phyloP scores from a whole-genome alignment of 2,888 invertebrate genomes.

The Rosalia funebris region DNA sequence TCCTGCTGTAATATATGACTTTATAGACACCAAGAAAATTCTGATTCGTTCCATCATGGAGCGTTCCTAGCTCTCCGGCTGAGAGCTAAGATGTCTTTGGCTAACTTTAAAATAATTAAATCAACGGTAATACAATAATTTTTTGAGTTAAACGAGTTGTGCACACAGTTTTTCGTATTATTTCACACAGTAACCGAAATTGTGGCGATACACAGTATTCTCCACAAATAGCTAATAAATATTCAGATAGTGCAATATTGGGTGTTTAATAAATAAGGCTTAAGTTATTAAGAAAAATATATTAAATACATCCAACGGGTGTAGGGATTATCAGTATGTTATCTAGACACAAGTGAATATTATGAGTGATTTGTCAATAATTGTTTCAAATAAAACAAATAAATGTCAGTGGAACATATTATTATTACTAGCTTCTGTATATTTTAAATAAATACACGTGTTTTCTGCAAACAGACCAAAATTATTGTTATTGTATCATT shows the following conservation, averaged over 20 bases:
- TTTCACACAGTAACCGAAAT: too few species aligned
- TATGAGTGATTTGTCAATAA: conserved; percentile 65
- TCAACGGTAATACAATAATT: too few species aligned
- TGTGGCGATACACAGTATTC: too few species aligned
- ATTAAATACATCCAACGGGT: conserved; percentile 37
- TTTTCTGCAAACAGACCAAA: conserved; percentile 43
- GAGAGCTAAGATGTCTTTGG: too few species aligned
- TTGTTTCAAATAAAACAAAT: conserved; percentile 62
- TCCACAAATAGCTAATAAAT: too few species aligned
- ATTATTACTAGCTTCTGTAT: conserved; percentile 48
- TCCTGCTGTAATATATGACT: too few species aligned
- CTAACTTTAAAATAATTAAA: too few species aligned
- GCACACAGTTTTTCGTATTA: too few species aligned
- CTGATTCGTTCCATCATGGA: too few species aligned
- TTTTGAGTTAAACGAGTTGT: too few species aligned
- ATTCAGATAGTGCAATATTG: conserved; percentile 10
- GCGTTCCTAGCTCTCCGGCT: too few species aligned
- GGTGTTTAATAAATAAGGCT: conserved; percentile 29
- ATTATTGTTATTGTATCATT: conserved; percentile 36
- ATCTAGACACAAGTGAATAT: conserved; percentile 60
- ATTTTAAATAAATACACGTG: conserved; percentile 51
- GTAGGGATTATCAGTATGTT: conserved; percentile 54
- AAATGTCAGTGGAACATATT: conserved; percentile 48
- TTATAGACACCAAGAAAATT: too few species aligned
- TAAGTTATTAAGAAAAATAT: conserved; percentile 40